Evolutionary conservation across 2,888 invertebrate species (phyloP), one percentile per base, ranked within the genome.

Genomic region (Helicoverpa assulta): DNA sequence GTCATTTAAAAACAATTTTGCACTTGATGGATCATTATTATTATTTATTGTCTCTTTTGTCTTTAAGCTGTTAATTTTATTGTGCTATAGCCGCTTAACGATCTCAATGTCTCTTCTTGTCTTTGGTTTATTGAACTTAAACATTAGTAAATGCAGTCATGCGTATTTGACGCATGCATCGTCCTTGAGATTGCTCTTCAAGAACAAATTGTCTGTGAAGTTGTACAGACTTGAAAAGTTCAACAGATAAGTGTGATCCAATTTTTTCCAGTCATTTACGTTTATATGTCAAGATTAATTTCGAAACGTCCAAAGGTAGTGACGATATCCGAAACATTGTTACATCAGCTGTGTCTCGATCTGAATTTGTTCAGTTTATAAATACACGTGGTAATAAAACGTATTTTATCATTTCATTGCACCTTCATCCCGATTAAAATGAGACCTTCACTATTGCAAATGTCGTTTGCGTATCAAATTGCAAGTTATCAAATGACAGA

Each of bases 301-400:
- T 53, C 18, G 26, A 47, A 43, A 56, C 29, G 4, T 52, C 37
- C 14, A 26, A 37, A 21, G 8, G 21, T 26, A 26, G 19, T 83
- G 74, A 83, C 53, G 64, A 47, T 50, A 67, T 56, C n/a, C 53
- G 56, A 16, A 21, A 57, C 33, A 29, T 59, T 69, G 67, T 81
- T 81, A 67, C 84, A 83, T 81, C 84, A 83, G 78, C 69, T 67
- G 68, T 47, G 58, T 65, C 61, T 59, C 21, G 66, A 53, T 52
- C 53, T 19, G 33, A 76, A 68, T 61, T 73, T 50, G 54, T 66
- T 63, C 26, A 67, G n/a, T 52, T 10, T 61, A 63, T 68, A 64
- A 61, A 69, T 67, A 65, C 57, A 55, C 26, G 50, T 70, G 50
- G 52, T 29, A 55, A 60, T 69, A 67, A 61, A 79, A 63, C 33